Conservation (phyloP, 2,888 invertebrate genomes). For the Sympetrum striolatum region DNA sequence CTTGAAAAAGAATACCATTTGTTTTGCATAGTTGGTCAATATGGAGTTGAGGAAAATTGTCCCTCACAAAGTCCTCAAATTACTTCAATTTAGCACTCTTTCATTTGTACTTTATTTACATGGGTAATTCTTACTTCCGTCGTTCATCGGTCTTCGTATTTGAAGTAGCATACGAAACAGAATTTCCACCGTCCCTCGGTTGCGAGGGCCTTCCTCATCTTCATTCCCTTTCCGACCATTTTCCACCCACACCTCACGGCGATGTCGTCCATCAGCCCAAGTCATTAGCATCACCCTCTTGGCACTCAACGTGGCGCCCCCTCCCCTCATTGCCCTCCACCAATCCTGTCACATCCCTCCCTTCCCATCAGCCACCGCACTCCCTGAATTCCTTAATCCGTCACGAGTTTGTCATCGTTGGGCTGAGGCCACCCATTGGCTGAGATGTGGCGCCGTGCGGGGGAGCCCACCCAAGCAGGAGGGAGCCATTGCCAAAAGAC, state of each 20-base stretch:
- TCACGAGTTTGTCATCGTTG: background rate
- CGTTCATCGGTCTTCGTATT: too few species aligned
- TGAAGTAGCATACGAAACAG: too few species aligned
- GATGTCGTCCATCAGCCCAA: background rate
- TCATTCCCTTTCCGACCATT: background rate
- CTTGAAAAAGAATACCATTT: too few species aligned
- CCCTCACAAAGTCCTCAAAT: too few species aligned
- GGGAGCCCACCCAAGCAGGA: background rate
- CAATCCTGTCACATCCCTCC: conserved; percentile 6
- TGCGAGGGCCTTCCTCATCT: too few species aligned
- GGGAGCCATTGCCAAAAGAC: background rate
- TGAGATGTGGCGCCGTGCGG: background rate
- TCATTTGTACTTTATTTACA: too few species aligned
- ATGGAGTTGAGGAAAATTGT: too few species aligned
- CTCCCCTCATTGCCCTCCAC: background rate
- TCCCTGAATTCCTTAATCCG: background rate
- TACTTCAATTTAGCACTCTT: too few species aligned
- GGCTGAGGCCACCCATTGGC: background rate
- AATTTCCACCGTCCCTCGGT: too few species aligned
- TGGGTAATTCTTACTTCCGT: too few species aligned
- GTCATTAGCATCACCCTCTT: background rate
- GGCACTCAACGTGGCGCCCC: background rate
- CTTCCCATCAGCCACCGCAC: background rate
- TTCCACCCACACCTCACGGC: background rate
- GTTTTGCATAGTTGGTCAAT: too few species aligned